Base-by-base conservation (phyloP, 2,113 vertebrate species). In the Corythornis cristatus region DNA sequence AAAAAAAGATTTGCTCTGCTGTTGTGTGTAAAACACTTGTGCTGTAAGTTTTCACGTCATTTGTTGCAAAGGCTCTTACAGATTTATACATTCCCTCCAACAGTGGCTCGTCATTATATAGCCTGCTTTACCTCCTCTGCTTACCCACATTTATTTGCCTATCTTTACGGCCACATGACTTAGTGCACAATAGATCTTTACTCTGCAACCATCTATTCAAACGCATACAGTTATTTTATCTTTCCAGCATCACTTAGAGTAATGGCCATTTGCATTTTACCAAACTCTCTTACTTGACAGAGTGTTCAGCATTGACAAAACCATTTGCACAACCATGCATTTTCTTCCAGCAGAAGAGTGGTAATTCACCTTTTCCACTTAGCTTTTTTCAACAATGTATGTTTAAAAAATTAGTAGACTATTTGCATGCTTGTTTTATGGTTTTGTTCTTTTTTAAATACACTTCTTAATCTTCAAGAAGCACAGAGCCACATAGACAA, bases 1-100 rank as follows among this genome's bases (percentile, higher is more conserved):
- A 98, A 98, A 98, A 97, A 96, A 98, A 97, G 98, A 97, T 98
- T 98, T 98, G 90, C 97, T 74, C 93, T 82, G 68, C 90, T 95
- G 86, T 96, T 97, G 95, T 76, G 94, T 86, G 95, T 95, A 97
- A 96, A 97, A 97, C 95, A 91, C 96, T 97, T 66, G 93, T 64
- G 96, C 96, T 95, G 68, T 96, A 97, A 95, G 96, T 96, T 97
- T 97, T 93, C 91, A 85, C 35, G 60, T 96, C 96, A 93, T 93
- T 89, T 95, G 83, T 88, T 57, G 67, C 83, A 96, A 94, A 95
- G 78, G 84, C 62, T 67, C 71, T 79, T 73, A 70, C 11, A 22
- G 83, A 95, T 96, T 88, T 95, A 95, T 79, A 93, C 22, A 58
- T 77, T 80, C 88, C 71, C 72, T 79, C 86, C 82, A 78, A 81